Base-by-base conservation (phyloP, 2,888 invertebrate genomes). In the Apeira syringaria region DNA sequence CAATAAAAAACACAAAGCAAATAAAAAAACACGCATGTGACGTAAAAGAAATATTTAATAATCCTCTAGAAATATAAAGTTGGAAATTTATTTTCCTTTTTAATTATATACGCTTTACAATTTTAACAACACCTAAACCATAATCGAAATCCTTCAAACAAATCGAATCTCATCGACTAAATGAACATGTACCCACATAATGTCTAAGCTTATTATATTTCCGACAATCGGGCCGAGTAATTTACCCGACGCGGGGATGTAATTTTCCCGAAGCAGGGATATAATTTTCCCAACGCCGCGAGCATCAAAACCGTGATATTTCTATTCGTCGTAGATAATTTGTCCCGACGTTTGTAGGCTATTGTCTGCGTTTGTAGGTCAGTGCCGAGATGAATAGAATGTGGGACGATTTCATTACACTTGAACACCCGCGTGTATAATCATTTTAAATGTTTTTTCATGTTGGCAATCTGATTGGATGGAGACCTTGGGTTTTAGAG, bases 261-360 rank as follows among this genome's bases (percentile, higher is more conserved):
- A 20, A 27, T 40, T 30, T 28, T 25, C 39, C 32, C 32, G 30
- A 30, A 18, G 24, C 15, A 5, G 17, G 7, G 13, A 32, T 18
- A 27, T 27, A 27, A 27, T 27, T 32, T 50, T 48, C 47, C 41
- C 42, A 31, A n/a, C 38, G 40, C 24, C 28, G 18, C 5, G 37
- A 36, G 32, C 56, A 2, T 65, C 65, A 62, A 52, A 61, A 60
- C 51, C 64, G 61, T 53, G 52, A 57, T 55, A 55, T 58, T 59
- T 60, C 59, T 46, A 51, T 51, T 45, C 47, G 34, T 12, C 27
- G 47, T 26, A 32, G 42, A 50, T 54, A 47, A 51, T 47, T 49
- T 50, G n/a, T 12, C 37, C 45, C 45, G 40, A 24, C 39, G 41
- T 27, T 33, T 42, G 32, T 27, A 33, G 20, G 30, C 47, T 37